Evolutionary conservation across 2,113 vertebrate genomes (phyloP), one percentile per base, ranked within the genome.

Genomic region (Periophthalmodon schlosseri): DNA sequence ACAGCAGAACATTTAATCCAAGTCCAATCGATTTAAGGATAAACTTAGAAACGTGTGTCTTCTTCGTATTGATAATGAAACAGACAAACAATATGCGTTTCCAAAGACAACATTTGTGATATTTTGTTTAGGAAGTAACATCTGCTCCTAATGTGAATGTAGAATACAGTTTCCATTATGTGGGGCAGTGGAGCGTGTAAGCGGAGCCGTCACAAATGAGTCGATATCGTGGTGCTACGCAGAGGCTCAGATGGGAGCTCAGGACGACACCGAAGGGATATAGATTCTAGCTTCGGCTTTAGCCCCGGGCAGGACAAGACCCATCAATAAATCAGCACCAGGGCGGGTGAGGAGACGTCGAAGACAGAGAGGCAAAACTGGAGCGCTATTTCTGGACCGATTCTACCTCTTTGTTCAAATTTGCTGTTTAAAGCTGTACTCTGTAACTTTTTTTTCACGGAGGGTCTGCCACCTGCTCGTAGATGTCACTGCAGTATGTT

Each of bases 321-420:
- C 56, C 75, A 84, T 76, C 80, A 83, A 79, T 85, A 83, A 84
- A 87, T 74, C 64, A 69, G 75, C 57, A 83, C 60, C 36, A 15
- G 15, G n/a, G 50, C 44, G 49, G 75, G 49, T 16, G 65, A 72
- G 23, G 47, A 73, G 67, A 49, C 56, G 66, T 61, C 13, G 24
- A 36, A 69, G 65, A 11, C 28, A 24, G 39, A 23, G 6, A 72
- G 20, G 12, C 44, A 72, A 36, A 54, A 44, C 68, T 70, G 58
- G 4, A 68, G 16, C 6, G 33, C 21, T 14, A 8, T 52, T 39
- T 70, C 66, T 80, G 11, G 44, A 21, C 18, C 3, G 8, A 15
- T 68, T 39, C 46, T 21, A 4, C 18, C 61, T 34, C 33, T 70
- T 73, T 74, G 23, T 76, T 16, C 70, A 61, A 14, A 44, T 68